Percentiles rank a stretch among this genome's conserved stretches.
phyloP scores from a whole-genome alignment of 2,113 vertebrate genomes.

The Cephalopterus ornatus region DNA sequence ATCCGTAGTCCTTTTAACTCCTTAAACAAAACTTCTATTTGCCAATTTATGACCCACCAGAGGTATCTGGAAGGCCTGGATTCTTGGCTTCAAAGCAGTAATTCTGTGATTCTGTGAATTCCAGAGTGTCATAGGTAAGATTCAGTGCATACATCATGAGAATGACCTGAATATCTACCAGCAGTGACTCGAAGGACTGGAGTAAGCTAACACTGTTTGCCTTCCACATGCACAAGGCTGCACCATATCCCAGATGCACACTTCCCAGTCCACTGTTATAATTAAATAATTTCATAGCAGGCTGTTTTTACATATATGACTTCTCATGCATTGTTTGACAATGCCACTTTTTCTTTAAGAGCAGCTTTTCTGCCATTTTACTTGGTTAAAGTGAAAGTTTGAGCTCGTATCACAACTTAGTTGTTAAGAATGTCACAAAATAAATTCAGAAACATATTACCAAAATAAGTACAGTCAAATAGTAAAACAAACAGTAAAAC shows the following conservation, averaged over 20 bases:
- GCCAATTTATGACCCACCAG: background rate
- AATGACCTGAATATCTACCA: background rate
- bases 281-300: background rate
- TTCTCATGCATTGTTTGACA: background rate
- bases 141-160: background rate
- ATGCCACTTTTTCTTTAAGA: background rate
- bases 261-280: background rate
- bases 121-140: background rate
- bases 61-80: background rate
- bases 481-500: background rate
- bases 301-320: background rate
- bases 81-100: background rate
- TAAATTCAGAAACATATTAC: background rate
- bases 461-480: background rate
- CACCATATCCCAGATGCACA: background rate
- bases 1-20: background rate
- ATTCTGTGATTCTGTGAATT: background rate
- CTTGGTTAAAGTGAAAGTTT: background rate
- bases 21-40: background rate
- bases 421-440: background rate
- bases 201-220: background rate
- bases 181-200: background rate
- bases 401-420: background rate
- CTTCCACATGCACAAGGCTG: background rate
- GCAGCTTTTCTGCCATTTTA: background rate